phyloP scores from a whole-genome alignment of 2,888 invertebrate species.

The Aphodius sticticus region DNA sequence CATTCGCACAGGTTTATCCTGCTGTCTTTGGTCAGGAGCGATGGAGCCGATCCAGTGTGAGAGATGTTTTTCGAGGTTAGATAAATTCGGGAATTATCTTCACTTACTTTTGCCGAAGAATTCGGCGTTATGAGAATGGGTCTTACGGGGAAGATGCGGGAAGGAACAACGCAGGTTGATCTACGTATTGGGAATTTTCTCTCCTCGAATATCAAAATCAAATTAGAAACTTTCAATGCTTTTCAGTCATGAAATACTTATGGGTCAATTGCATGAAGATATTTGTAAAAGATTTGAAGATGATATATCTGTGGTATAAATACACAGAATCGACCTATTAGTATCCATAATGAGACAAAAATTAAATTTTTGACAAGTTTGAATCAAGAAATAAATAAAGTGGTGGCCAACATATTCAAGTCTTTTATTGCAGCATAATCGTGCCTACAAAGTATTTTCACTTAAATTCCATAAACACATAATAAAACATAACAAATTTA shows the following conservation, averaged over 20 bases:
- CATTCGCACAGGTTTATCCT: not conserved
- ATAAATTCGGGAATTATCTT: constrained; percentile 19
- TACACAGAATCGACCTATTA: not conserved
- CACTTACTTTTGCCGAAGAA: constrained; percentile 32
- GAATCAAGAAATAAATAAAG: not conserved
- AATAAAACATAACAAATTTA: not conserved
- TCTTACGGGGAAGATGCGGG: constrained; percentile 22
- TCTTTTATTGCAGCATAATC: no score
- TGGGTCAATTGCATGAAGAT: not conserved
- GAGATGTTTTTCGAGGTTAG: not conserved
- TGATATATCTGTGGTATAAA: not conserved
- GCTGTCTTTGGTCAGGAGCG: not conserved
- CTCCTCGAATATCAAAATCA: constrained; percentile 28
- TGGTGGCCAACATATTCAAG: not conserved
- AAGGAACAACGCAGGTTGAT: constrained; percentile 23
- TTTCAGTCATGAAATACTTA: not conserved
- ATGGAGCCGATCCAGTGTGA: not conserved
- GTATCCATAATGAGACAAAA: not conserved
- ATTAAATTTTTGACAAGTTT: not conserved
- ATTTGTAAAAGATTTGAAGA: no score
- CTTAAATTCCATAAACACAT: not conserved
- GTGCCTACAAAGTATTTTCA: not conserved
- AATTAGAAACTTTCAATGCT: not conserved
- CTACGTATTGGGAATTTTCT: constrained; percentile 24
- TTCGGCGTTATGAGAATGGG: constrained; percentile 33